Evolutionary conservation across 2,888 invertebrate species (phyloP), one percentile per base, ranked within the genome.

Genomic region (Harpalus rubripes): DNA sequence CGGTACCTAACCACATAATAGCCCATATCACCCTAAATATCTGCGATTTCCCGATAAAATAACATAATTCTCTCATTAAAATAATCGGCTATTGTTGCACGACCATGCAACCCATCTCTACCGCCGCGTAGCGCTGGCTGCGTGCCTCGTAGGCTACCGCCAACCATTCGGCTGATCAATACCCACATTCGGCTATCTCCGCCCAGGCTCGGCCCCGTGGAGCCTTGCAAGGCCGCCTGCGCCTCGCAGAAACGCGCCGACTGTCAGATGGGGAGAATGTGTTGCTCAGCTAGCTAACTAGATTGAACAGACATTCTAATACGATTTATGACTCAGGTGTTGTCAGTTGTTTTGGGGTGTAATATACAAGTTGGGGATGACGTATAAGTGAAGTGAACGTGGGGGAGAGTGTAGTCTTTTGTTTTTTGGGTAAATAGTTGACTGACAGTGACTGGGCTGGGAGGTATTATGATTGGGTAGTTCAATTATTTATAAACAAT

Each of bases 141-240:
- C 63, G 18, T 32, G 41, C 26, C 81, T 81, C 39, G 61, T 63
- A 61, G 59, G 61, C 61, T 61, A 39, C 59, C 44, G 68, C 32
- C 58, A 56, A 68, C 15, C 58, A 56, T 82, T 82, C 82, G 82
- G 82, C 7, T 8, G 81, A 81, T 81, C 82, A 82, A 82, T 72
- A 72, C 56, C n/a, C 16, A 56, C 52, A 7, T 32, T 68, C 82
- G 68, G 56, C 1, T 16, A 41, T 26, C 4, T 12, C 61, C 83
- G 83, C 44, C 10, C 7, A 8, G n/a, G 26, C 16, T 83, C 83
- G 83, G 61, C 1, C 7, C 72, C 58, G 15, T 52, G 44, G 83
- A 83, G 83, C 83, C 74, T 74, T 41, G 81, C 81, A 81, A 81
- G 81, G 81, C 81, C 65, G 83, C 39, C 74, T 83, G 58, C 59